Percentiles rank a stretch among this genome's conserved stretches.
These are phyloP conservation scores for Venturia canescens DNA, from an alignment of 1,140 invertebrate genomes.

Conservation along the genomic window DNA sequence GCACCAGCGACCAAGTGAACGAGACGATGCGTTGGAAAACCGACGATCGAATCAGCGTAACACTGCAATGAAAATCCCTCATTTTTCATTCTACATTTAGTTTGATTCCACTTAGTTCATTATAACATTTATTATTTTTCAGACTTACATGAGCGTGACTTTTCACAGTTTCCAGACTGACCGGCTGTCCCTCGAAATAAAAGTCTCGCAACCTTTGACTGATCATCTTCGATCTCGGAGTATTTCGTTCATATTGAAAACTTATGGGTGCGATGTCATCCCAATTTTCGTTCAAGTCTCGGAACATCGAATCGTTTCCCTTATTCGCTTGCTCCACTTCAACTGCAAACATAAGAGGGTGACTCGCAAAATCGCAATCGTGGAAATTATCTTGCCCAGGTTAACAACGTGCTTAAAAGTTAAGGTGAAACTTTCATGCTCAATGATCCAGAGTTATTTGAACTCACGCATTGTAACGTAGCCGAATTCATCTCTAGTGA, in stretches of 20 bases:
- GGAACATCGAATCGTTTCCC: no score
- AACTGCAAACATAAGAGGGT: conserved; percentile 41
- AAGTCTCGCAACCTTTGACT: conserved; percentile 74
- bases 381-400: no score
- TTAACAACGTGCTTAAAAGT: not conserved
- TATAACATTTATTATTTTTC: no score
- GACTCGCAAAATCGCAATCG: conserved; percentile 57
- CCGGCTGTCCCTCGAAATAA: conserved; percentile 71
- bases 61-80: no score
- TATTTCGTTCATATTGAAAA: conserved; percentile 77
- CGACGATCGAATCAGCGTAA: conserved; percentile 59
- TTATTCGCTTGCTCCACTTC: conserved; percentile 72
- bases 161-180: conserved; percentile 63
- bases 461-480: conserved; percentile 56
- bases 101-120: no score
- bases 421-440: no score
- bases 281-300: conserved; percentile 77
- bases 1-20: conserved; percentile 54
- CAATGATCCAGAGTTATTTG: no score
- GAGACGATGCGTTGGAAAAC: conserved; percentile 56
- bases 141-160: conserved; percentile 66
- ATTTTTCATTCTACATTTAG: no score
- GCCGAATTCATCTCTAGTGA: conserved; percentile 82
- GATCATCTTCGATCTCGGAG: conserved; percentile 72
- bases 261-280: conserved; percentile 77